A percentile compares a stretch with the other conserved stretches of the same genome.
Evolutionary conservation across 2,113 vertebrate genomes (phyloP).

Genomic region (Indri indri): DNA sequence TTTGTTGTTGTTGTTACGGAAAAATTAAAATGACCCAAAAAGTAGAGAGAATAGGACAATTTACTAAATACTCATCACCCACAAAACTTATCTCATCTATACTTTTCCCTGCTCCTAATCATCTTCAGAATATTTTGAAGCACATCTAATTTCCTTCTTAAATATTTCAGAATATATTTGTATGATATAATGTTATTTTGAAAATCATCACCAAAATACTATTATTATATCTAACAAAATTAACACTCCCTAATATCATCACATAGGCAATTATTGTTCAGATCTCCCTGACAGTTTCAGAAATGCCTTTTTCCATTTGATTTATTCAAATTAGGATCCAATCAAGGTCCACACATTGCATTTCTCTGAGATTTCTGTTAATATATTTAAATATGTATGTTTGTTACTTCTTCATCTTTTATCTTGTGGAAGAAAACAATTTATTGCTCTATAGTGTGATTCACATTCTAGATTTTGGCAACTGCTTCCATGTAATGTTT

Average conservation of each 20-base stretch:
- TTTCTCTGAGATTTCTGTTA: background rate
- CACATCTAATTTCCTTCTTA: background rate
- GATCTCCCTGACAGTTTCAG: background rate
- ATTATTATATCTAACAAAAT: background rate
- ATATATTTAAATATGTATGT: background rate
- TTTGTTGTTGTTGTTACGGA: background rate
- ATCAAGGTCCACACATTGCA: background rate
- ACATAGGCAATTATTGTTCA: background rate
- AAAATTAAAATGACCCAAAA: background rate
- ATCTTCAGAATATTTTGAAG: background rate
- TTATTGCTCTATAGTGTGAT: background rate
- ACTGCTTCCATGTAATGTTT: background rate
- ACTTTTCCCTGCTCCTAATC: background rate
- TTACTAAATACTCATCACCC: background rate
- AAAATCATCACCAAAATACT: background rate
- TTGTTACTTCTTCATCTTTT: background rate
- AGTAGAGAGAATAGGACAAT: background rate
- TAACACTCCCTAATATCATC: background rate
- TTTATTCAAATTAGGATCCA: background rate
- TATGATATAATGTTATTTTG: background rate
- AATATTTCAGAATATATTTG: background rate
- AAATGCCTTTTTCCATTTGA: background rate
- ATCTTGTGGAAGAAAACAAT: background rate
- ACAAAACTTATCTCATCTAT: background rate
- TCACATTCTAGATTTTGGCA: background rate